Evolutionary conservation across 2,113 vertebrate species (phyloP), one percentile per base, ranked within the genome.

Genomic region (Lophura nycthemera): DNA sequence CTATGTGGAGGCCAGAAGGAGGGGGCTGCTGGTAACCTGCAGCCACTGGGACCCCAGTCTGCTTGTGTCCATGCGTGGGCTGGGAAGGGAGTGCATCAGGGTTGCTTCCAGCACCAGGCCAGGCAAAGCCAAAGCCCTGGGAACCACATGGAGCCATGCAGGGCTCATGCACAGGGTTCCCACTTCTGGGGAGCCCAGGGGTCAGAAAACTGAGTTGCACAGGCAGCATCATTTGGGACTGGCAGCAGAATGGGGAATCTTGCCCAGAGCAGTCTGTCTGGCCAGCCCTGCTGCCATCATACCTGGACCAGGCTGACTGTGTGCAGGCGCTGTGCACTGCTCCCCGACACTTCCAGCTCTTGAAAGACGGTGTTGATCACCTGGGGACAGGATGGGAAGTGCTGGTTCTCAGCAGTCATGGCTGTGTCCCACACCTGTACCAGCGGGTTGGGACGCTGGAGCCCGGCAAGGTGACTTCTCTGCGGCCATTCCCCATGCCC

Each of bases 241-340:
- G 34, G n/a, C 2, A 6, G 67, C 80, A 83, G 34, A 63, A 34
- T 1, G 1, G 63, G n/a, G 42, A 20, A 20, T 70, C 40, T 43
- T 21, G 45, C 25, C 38, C 42, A 6, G 7, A 18, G 16, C 42
- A n/a, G 16, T 24, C 67, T 12, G n/a, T 6, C 30, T 66, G 19
- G 20, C 43, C 61, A 40, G 30, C 52, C 63, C 52, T 32, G 38
- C 13, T 70, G 15, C 67, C 61, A 32, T 42, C 90, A 24, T 92
- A 94, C 98, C 98, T 98, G 98, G 47, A 98, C 94, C 83, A 97
- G 96, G 27, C 98, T 98, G 81, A 97, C 97, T 8, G 97, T 97
- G 69, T 94, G 90, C 74, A 98, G 97, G 52, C 63, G 65, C 36
- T 70, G 95, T 5, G 75, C 85, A 18, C 83, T 48, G 6, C 79